Percentiles rank a stretch among this genome's conserved stretches.
These are phyloP conservation scores for Megaptera novaeangliae DNA, from an alignment of 2,113 vertebrate species.

Conservation along the genomic window DNA sequence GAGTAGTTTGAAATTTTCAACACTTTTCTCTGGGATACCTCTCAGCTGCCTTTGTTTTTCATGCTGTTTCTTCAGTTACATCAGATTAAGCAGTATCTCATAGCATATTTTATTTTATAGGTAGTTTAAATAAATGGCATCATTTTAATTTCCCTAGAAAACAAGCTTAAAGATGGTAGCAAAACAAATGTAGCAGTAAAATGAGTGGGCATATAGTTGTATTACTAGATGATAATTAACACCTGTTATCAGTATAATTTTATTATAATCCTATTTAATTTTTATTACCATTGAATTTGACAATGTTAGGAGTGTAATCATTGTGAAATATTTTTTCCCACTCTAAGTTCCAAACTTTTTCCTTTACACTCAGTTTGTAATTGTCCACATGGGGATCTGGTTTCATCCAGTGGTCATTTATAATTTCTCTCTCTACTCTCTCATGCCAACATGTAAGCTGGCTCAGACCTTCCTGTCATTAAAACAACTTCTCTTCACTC, in stretches of 20 bases:
- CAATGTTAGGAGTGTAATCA: neutral
- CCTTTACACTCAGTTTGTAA: neutral
- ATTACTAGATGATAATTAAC: conserved; percentile 73
- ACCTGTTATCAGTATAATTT: neutral
- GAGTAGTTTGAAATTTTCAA: neutral
- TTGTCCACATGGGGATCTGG: neutral
- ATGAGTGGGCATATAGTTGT: conserved; percentile 63
- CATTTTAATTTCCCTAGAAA: conserved; percentile 67
- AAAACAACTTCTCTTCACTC: neutral
- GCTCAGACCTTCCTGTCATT: neutral
- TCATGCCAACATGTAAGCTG: neutral
- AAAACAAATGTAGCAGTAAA: conserved; percentile 66
- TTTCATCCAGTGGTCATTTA: neutral
- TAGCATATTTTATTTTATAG: neutral
- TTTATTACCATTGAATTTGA: conserved; percentile 10
- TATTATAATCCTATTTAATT: neutral
- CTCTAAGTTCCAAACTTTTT: neutral
- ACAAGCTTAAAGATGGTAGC: conserved; percentile 68
- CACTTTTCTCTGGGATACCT: neutral
- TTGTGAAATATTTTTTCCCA: neutral
- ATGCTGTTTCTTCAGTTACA: neutral
- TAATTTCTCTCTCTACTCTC: neutral
- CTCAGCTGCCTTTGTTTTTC: neutral
- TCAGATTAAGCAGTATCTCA: neutral
- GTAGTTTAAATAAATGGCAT: conserved; percentile 61